These are phyloP conservation scores for Gortyna flavago DNA, from an alignment of 2,888 invertebrate genomes.

Conservation along the genomic window DNA sequence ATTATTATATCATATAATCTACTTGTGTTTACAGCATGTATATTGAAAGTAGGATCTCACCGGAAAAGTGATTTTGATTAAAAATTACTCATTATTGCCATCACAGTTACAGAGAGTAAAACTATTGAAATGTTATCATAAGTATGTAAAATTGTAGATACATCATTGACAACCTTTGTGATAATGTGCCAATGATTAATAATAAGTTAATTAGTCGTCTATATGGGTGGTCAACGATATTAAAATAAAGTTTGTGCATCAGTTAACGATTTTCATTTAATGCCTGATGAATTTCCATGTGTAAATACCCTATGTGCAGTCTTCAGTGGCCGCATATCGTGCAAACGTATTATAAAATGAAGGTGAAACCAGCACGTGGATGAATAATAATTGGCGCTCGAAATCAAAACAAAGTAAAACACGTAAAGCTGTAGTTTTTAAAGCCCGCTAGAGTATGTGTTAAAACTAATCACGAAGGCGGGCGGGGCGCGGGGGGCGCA, in stretches of 20 bases:
- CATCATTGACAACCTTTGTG: slow-evolving; percentile 90
- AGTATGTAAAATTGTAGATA: slow-evolving; percentile 67
- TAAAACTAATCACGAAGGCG: slow-evolving; percentile 77
- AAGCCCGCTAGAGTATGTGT: slow-evolving; percentile 79
- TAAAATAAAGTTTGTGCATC: slow-evolving; percentile 72
- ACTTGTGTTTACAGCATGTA: slow-evolving; percentile 54
- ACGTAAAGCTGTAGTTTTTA: slow-evolving; percentile 82
- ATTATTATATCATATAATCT: slow-evolving; percentile 64
- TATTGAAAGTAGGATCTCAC: slow-evolving; percentile 67
- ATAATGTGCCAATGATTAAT: slow-evolving; percentile 90
- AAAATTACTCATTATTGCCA: slow-evolving; percentile 70
- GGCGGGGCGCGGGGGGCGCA: slow-evolving; percentile 69
- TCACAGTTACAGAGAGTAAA: slow-evolving; percentile 67
- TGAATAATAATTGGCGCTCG: slow-evolving; percentile 72
- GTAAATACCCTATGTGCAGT: background rate
- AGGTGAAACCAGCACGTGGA: slow-evolving; percentile 60
- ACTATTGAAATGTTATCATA: slow-evolving; percentile 62
- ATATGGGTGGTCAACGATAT: slow-evolving; percentile 68
- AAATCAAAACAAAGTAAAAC: slow-evolving; percentile 83
- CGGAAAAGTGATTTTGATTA: slow-evolving; percentile 64
- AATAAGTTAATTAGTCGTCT: slow-evolving; percentile 75
- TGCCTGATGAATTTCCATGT: slow-evolving; percentile 1
- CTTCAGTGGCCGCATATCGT: slow-evolving; percentile 11
- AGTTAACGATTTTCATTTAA: slow-evolving; percentile 43
- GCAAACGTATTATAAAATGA: slow-evolving; percentile 55